A percentile compares a stretch with the other conserved stretches of the same genome.
Conservation (phyloP, 2,888 invertebrate species). For the Ptilodon capucinus region DNA sequence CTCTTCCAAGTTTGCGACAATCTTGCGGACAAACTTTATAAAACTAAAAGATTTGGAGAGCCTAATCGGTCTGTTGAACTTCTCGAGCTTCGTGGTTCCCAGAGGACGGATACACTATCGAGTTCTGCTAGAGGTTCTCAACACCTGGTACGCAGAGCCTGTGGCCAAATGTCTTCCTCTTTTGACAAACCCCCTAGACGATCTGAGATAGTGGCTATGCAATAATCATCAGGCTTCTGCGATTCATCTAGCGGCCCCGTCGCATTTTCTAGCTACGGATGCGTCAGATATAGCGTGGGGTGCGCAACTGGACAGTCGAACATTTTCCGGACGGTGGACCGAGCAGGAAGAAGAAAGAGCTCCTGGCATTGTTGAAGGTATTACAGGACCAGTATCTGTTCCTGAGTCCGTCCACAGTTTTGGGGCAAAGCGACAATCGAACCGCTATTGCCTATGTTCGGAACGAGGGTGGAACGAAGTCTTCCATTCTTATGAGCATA, state of each 20-base stretch:
- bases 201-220: not conserved
- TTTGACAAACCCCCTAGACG: not conserved
- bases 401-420: not conserved
- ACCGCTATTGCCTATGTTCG: slow-evolving; percentile 10
- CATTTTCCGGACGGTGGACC: not conserved
- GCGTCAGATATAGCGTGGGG: not conserved
- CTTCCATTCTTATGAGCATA: not conserved
- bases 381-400: not conserved
- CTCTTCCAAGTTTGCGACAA: not conserved
- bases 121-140: not conserved
- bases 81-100: not conserved
- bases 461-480: slow-evolving; percentile 14
- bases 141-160: too few relatives aligned
- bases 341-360: not conserved
- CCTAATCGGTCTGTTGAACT: not conserved
- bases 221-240: not conserved
- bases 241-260: not conserved
- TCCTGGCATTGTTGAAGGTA: not conserved
- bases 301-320: not conserved
- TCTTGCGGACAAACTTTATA: not conserved
- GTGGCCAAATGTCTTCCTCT: not conserved
- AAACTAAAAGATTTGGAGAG: too few relatives aligned
- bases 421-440: slow-evolving; percentile 16
- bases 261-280: not conserved
- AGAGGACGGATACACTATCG: not conserved